Conservation (phyloP, 2,113 vertebrate genomes). For the Xiphophorus maculatus region DNA sequence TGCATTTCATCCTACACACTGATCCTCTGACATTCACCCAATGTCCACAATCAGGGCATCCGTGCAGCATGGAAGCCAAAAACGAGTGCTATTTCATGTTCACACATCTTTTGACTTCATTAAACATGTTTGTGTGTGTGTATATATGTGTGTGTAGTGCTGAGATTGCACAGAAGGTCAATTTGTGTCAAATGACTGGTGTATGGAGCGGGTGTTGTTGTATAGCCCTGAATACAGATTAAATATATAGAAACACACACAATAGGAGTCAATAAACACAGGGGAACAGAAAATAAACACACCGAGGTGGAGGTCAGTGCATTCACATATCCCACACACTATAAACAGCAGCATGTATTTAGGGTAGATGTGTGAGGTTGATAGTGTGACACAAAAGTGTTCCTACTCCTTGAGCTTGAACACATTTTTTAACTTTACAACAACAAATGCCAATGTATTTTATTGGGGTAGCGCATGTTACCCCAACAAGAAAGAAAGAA, state of each 20-base stretch:
- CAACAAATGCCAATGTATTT: not conserved
- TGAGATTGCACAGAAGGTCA: slow-evolving; percentile 45
- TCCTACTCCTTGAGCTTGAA: not conserved
- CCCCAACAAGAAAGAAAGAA: not conserved
- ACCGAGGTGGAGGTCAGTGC: slow-evolving; percentile 43
- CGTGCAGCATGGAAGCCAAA: slow-evolving; percentile 8
- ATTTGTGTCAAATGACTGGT: slow-evolving; percentile 52
- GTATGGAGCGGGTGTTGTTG: slow-evolving; percentile 25
- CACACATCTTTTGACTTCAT: slow-evolving; percentile 19
- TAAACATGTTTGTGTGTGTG: not conserved
- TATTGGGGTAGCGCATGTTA: not conserved
- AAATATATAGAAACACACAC: slow-evolving; percentile 46
- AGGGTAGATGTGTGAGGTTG: not conserved
- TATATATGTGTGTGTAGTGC: slow-evolving; percentile 9
- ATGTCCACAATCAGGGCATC: not conserved
- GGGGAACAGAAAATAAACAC: slow-evolving; percentile 51
- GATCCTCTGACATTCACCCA: not conserved
- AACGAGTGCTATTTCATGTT: too few relatives aligned
- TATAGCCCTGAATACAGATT: slow-evolving; percentile 36
- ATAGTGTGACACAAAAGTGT: not conserved
- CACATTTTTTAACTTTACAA: not conserved
- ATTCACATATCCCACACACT: slow-evolving; percentile 13
- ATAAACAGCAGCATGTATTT: not conserved
- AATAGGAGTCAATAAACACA: slow-evolving; percentile 30
- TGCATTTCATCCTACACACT: not conserved